Evolutionary conservation across 2,113 vertebrate genomes (phyloP).

Genomic region (Sula dactylatra): DNA sequence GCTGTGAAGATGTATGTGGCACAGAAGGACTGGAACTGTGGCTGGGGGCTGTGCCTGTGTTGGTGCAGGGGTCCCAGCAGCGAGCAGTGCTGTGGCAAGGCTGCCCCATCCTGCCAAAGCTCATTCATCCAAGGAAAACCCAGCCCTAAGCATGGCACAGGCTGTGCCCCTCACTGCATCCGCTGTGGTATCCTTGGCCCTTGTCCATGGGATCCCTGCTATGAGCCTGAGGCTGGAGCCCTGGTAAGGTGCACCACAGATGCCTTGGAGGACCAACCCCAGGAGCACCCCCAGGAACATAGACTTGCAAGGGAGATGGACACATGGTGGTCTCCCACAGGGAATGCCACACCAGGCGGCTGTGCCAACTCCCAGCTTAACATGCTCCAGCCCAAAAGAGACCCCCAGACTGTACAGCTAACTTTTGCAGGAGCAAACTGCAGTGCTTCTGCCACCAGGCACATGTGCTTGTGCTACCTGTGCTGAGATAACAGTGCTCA

Average conservation of each 20-base stretch:
- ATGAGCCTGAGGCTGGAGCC: not conserved
- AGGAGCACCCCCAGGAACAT: not conserved
- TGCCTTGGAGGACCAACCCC: not conserved
- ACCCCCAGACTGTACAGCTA: not conserved
- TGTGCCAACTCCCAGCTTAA: not conserved
- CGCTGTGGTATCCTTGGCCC: not conserved
- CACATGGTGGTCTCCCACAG: rapidly evolving
- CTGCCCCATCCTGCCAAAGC: not conserved
- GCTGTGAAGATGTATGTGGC: rapidly evolving
- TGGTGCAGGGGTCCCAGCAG: not conserved
- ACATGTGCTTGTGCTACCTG: not conserved
- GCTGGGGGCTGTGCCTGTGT: not conserved
- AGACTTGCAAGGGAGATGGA: not conserved
- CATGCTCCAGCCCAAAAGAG: not conserved
- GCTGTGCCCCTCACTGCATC: rapidly evolving
- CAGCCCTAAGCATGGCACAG: rapidly evolving
- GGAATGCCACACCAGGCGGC: rapidly evolving
- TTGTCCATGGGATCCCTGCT: rapidly evolving
- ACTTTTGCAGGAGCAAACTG: not conserved
- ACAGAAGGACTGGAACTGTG: not conserved
- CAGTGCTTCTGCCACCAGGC: not conserved
- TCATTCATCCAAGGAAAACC: not conserved
- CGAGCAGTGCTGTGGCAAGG: not conserved
- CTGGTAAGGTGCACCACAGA: not conserved
- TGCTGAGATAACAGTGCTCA: rapidly evolving